phyloP scores from a whole-genome alignment of 2,797 vertebrate genomes.

The Zenarchopterus dispar region DNA sequence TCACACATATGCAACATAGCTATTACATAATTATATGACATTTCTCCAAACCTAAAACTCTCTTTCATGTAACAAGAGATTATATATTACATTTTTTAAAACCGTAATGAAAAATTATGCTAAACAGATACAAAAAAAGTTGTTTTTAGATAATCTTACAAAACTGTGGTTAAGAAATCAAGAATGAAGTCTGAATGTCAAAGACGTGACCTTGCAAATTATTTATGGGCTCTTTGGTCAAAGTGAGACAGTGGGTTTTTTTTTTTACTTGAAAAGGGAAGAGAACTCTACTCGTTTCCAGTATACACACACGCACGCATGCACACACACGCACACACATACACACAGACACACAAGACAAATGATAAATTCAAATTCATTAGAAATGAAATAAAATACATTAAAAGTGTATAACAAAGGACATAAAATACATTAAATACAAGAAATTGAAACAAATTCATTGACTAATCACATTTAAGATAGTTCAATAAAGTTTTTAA shows the following conservation, averaged over 20 bases:
- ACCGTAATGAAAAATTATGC: background rate
- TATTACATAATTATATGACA: background rate
- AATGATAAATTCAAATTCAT: background rate
- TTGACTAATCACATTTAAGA: background rate
- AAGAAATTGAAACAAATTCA: background rate
- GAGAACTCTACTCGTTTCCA: background rate
- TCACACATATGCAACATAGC: background rate
- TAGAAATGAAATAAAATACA: background rate
- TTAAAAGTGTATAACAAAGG: background rate
- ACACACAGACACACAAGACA: too few species aligned
- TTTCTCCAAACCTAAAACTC: background rate
- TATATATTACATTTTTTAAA: background rate
- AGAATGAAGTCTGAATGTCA: slow-evolving; percentile 13
- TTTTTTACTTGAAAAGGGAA: slow-evolving; percentile 6
- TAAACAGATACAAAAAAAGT: background rate
- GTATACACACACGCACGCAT: too few species aligned
- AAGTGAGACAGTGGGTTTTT: slow-evolving; percentile 4
- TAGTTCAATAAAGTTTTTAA: background rate
- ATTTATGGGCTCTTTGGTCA: background rate
- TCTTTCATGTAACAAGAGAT: background rate
- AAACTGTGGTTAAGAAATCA: background rate
- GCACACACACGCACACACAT: too few species aligned
- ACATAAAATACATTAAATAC: background rate
- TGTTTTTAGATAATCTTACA: background rate
- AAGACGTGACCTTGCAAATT: background rate